phyloP scores from a whole-genome alignment of 92 coral and sea anemone genomes.

The Epizoanthus scotinus region DNA sequence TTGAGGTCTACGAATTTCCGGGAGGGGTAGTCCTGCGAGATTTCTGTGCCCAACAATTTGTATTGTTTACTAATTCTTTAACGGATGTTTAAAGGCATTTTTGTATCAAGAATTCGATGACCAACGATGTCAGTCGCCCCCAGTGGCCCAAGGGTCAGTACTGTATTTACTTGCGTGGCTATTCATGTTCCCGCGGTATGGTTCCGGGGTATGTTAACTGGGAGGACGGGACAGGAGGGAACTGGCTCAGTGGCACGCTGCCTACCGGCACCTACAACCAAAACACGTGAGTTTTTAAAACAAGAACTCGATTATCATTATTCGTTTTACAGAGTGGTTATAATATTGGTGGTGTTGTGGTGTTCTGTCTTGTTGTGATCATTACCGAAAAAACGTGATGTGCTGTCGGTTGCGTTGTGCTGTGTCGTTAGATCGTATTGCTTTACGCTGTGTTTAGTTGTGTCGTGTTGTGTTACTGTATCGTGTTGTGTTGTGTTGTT shows the following conservation, averaged over 20 bases:
- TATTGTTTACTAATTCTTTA: no score
- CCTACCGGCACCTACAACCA: constrained; percentile 24
- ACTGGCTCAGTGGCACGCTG: constrained; percentile 7
- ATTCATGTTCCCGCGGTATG: constrained; percentile 24
- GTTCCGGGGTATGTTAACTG: constrained; percentile 21
- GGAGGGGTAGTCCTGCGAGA: no score
- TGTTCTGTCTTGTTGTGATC: no score
- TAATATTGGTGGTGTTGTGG: no score
- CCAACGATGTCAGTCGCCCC: neutral
- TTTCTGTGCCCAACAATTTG: no score
- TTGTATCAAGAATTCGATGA: constrained; percentile 13
- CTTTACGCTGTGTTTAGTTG: no score
- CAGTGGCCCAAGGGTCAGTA: constrained; percentile 45
- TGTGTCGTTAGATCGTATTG: no score
- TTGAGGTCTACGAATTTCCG: no score
- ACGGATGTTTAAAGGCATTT: neutral
- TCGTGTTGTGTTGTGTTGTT: neutral
- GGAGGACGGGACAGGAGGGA: constrained; percentile 31
- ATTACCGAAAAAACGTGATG: no score
- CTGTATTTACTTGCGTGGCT: constrained; percentile 33
- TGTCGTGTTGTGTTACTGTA: no score
- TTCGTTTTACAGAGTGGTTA: no score
- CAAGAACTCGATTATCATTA: neutral
- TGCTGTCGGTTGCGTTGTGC: no score
- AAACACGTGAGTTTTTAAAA: constrained; percentile 32